Percentiles rank a stretch among this genome's conserved stretches.
These are phyloP conservation scores for Athalia rosae DNA, from an alignment of 2,888 invertebrate species.

Conservation along the genomic window DNA sequence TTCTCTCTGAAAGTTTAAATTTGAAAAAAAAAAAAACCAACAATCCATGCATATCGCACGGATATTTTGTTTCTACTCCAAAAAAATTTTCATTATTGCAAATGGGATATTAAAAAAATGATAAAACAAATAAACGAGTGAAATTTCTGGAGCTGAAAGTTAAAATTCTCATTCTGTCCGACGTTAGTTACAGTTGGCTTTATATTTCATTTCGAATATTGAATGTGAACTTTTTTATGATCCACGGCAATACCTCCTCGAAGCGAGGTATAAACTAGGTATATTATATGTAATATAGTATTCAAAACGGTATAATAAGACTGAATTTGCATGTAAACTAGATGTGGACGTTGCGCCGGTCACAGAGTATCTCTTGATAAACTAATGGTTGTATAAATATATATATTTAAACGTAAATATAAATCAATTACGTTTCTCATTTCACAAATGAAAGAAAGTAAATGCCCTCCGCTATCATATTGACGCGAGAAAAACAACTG, in stretches of 20 bases:
- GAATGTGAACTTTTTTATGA: slow-evolving; percentile 36
- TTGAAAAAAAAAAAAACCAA: not conserved
- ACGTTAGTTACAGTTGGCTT: no score
- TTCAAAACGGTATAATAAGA: slow-evolving; percentile 18
- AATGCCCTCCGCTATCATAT: no score
- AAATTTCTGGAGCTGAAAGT: no score
- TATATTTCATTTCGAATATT: slow-evolving; percentile 30
- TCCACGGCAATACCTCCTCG: slow-evolving; percentile 6
- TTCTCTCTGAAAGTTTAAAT: not conserved
- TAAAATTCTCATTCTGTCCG: no score
- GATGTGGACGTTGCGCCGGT: not conserved
- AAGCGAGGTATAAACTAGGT: not conserved
- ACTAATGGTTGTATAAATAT: not conserved
- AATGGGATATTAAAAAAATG: not conserved
- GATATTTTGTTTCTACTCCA: not conserved
- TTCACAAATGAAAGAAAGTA: no score
- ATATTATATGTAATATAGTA: slow-evolving; percentile 14
- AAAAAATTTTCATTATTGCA: not conserved
- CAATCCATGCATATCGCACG: not conserved
- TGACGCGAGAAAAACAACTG: no score
- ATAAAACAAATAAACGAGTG: not conserved
- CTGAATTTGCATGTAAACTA: slow-evolving; percentile 35
- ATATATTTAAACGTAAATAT: no score
- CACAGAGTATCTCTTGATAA: slow-evolving; percentile 3
- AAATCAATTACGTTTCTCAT: no score